Conservation (phyloP, 1,140 invertebrate genomes). For the Cardiocondyla obscurior region DNA sequence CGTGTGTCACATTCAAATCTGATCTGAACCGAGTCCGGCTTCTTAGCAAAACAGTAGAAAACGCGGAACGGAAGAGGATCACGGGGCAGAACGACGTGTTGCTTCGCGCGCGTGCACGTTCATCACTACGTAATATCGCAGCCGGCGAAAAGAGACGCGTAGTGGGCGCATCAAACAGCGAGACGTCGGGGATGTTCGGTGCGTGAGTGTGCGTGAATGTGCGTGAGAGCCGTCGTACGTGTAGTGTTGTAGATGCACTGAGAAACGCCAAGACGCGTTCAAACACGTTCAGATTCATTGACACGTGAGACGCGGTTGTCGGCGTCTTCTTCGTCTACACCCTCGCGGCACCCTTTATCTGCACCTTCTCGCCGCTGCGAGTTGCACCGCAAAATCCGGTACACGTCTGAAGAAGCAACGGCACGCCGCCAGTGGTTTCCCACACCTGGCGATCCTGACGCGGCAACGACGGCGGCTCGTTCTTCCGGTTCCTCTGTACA, state of each 20-base stretch:
- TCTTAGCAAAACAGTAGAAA: slow-evolving; percentile 68
- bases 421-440: not conserved
- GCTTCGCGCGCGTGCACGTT: not conserved
- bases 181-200: not conserved
- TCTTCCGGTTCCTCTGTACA: slow-evolving; percentile 15
- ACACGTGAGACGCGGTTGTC: not conserved
- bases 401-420: too few relatives aligned
- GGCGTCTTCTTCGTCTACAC: too few relatives aligned
- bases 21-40: slow-evolving; percentile 71
- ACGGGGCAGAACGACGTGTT: not conserved
- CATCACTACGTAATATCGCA: not conserved
- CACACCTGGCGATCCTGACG: not conserved
- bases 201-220: not conserved
- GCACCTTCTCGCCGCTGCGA: too few relatives aligned
- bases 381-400: too few relatives aligned
- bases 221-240: not conserved
- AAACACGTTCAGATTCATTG: not conserved
- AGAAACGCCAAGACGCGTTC: not conserved
- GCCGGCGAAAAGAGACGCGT: not conserved
- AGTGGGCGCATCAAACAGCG: not conserved
- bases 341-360: too few relatives aligned
- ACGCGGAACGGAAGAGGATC: slow-evolving; percentile 58
- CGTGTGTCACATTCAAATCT: slow-evolving; percentile 81
- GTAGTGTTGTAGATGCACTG: not conserved
- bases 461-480: slow-evolving; percentile 47